Conservation (phyloP, 1,140 invertebrate genomes). For the Scaptomyza pallida region DNA sequence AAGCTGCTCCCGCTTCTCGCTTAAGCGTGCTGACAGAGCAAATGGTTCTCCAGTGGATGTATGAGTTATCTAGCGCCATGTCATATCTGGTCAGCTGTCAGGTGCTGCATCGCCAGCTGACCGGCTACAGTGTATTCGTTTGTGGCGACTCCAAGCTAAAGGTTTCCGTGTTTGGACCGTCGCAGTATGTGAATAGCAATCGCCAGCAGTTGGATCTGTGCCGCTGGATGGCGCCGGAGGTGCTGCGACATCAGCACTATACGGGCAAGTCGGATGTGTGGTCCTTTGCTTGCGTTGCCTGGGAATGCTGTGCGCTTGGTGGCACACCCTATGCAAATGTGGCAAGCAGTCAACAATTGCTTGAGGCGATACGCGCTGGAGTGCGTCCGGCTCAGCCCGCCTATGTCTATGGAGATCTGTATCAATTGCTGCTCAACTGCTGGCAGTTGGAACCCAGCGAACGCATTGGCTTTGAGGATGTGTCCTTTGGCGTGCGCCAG, state of each 20-base stretch:
- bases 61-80: slow-evolving; percentile 88
- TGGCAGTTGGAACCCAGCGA: slow-evolving; percentile 93
- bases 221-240: slow-evolving; percentile 91
- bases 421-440: slow-evolving; percentile 92
- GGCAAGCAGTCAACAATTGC: slow-evolving; percentile 87
- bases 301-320: slow-evolving; percentile 93
- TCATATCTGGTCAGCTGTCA: slow-evolving; percentile 87
- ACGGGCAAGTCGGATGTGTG: slow-evolving; percentile 91
- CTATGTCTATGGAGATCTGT: slow-evolving; percentile 90
- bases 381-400: slow-evolving; percentile 89
- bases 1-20: slow-evolving; percentile 83
- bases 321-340: slow-evolving; percentile 91
- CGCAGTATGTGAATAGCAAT: slow-evolving; percentile 78
- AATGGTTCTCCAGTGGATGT: slow-evolving; percentile 77
- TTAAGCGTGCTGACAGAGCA: slow-evolving; percentile 85
- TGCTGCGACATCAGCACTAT: slow-evolving; percentile 88
- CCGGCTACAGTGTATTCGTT: slow-evolving; percentile 88
- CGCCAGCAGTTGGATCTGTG: slow-evolving; percentile 87
- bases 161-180: slow-evolving; percentile 53
- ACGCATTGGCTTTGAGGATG: slow-evolving; percentile 88
- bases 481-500: slow-evolving; percentile 84
- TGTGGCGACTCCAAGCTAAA: slow-evolving; percentile 82
- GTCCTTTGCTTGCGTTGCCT: slow-evolving; percentile 92
- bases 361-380: slow-evolving; percentile 88
- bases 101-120: slow-evolving; percentile 89